Evolutionary conservation across 2,113 vertebrate species (phyloP).

Genomic region (Lichenostomus cassidix): DNA sequence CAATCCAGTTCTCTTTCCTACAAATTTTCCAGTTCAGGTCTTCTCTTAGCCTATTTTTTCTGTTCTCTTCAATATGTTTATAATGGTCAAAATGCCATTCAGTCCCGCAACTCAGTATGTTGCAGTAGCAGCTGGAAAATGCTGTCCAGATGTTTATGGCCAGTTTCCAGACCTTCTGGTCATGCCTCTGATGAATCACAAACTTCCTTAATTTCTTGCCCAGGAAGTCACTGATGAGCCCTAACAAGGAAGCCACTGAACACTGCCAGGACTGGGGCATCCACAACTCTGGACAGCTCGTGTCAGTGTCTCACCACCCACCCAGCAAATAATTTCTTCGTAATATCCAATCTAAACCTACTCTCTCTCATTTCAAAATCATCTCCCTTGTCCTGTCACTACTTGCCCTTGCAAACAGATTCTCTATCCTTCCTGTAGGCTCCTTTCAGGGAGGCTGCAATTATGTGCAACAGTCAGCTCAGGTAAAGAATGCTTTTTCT

Average conservation of each 20-base stretch:
- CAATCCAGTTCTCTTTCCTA: not conserved
- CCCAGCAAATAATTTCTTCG: not conserved
- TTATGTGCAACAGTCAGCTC: not conserved
- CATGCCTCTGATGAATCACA: not conserved
- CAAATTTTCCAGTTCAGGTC: not conserved
- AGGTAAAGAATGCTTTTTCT: not conserved
- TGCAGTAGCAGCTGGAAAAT: not conserved
- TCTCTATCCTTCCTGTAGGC: not conserved
- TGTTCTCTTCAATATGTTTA: not conserved
- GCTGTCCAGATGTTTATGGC: not conserved
- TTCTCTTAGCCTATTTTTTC: not conserved
- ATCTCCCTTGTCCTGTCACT: not conserved
- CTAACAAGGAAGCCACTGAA: not conserved
- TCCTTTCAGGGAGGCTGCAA: not conserved
- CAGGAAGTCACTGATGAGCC: not conserved
- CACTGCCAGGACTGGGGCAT: not conserved
- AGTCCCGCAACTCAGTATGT: not conserved
- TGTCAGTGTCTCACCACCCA: not conserved
- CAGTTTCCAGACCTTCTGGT: not conserved
- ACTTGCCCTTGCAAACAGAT: not conserved
- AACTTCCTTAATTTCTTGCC: not conserved
- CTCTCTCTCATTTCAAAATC: not conserved
- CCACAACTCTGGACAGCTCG: not conserved
- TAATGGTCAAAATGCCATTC: not conserved
- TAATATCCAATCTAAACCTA: not conserved